These are phyloP conservation scores for Pachyramphus minor DNA, from an alignment of 2,113 vertebrate species.

Conservation along the genomic window DNA sequence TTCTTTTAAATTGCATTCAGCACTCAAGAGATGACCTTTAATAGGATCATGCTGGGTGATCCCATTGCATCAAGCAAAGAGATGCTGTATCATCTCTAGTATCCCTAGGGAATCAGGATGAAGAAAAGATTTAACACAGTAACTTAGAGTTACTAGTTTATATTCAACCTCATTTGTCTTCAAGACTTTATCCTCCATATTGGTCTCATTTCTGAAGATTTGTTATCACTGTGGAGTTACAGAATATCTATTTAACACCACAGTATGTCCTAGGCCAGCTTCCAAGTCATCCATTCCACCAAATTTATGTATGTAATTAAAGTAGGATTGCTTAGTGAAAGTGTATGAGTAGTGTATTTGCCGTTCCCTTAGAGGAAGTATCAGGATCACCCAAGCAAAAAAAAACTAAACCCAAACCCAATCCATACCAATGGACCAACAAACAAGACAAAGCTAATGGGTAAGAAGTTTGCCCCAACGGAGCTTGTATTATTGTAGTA, in stretches of 20 bases:
- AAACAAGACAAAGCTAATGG: fast-evolving
- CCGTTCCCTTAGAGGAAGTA: not conserved
- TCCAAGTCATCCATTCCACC: not conserved
- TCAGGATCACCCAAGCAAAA: not conserved
- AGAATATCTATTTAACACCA: not conserved
- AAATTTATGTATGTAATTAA: not conserved
- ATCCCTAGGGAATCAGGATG: not conserved
- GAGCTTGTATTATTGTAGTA: not conserved
- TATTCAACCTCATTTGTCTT: not conserved
- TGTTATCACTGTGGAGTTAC: not conserved
- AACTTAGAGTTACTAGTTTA: not conserved
- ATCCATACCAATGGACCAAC: not conserved
- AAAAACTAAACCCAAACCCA: not conserved
- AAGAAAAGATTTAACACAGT: not conserved
- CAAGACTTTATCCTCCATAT: not conserved
- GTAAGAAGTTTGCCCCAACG: not conserved
- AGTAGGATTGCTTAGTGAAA: not conserved
- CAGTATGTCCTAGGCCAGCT: not conserved
- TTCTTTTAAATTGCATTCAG: not conserved
- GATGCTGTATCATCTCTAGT: not conserved
- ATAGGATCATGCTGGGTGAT: not conserved
- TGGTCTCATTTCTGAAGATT: not conserved
- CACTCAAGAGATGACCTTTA: not conserved
- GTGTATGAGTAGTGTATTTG: not conserved
- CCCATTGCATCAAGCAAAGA: not conserved